phyloP scores from a whole-genome alignment of 2,888 invertebrate species.

The Maniola hyperantus region DNA sequence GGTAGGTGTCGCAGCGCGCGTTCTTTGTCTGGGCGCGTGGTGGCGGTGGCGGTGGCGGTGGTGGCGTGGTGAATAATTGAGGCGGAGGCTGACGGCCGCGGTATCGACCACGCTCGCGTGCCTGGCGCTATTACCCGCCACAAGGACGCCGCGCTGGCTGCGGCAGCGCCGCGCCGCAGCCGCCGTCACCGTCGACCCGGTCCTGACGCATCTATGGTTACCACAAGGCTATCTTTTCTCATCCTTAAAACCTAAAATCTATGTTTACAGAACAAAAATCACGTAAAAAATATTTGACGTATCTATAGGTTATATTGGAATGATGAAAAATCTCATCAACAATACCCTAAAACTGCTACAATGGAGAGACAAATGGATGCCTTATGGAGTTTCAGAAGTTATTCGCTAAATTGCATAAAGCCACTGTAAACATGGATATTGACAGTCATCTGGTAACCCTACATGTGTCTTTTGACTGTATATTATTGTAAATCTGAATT shows the following conservation, averaged over 20 bases:
- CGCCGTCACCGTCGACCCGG: conserved; percentile 47
- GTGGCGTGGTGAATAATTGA: conserved; percentile 77
- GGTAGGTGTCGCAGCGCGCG: conserved; percentile 72
- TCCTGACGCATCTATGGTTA: conserved; percentile 12
- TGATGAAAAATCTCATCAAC: neutral
- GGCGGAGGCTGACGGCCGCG: conserved; percentile 75
- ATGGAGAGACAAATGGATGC: no score
- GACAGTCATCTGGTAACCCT: conserved; percentile 16
- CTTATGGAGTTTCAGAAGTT: neutral
- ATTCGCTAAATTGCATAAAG: neutral
- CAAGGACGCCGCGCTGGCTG: conserved; percentile 80
- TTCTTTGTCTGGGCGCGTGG: conserved; percentile 68
- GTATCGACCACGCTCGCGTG: conserved; percentile 81
- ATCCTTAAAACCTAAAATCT: neutral
- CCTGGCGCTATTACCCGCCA: conserved; percentile 68
- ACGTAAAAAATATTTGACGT: neutral
- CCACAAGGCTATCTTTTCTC: neutral
- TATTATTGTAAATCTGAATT: neutral
- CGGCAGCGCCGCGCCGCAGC: conserved; percentile 61
- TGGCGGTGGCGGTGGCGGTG: conserved; percentile 61
- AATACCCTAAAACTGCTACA: neutral
- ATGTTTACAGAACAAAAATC: neutral
- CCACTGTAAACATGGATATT: neutral
- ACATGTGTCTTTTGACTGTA: neutral
- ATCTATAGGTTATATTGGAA: no score